Percentiles rank a stretch among this genome's conserved stretches.
Conservation (phyloP, 2,888 invertebrate genomes). For the Calameuta idolon region DNA sequence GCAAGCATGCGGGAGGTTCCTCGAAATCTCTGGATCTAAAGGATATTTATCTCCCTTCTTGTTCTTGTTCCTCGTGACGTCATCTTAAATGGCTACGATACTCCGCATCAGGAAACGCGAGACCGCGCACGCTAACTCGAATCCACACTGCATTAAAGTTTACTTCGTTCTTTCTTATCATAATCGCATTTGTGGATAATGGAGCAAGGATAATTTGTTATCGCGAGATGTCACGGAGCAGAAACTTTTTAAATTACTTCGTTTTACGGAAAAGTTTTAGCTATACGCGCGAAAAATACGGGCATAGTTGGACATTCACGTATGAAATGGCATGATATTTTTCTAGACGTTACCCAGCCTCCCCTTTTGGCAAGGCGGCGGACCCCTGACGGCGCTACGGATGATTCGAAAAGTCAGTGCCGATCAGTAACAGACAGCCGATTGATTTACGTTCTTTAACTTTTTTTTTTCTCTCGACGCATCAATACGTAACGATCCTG, state of each 20-base stretch:
- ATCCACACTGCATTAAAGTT: constrained; percentile 57
- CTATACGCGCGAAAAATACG: constrained; percentile 51
- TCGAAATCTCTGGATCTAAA: background rate
- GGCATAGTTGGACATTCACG: constrained; percentile 55
- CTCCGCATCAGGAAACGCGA: constrained; percentile 1
- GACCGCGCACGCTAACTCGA: constrained; percentile 27
- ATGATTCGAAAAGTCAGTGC: background rate
- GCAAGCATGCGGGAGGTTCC: background rate
- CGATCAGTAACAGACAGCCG: background rate
- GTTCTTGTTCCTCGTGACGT: constrained; percentile 1
- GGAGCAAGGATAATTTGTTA: constrained; percentile 66
- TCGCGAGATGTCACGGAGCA: constrained; percentile 64
- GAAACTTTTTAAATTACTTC: constrained; percentile 67
- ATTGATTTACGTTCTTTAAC: background rate
- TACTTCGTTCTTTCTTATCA: constrained; percentile 64
- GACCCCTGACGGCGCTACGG: background rate
- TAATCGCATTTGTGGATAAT: constrained; percentile 67
- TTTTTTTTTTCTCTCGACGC: background rate
- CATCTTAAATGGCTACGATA: background rate
- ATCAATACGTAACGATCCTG: background rate
- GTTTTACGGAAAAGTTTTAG: constrained; percentile 58
- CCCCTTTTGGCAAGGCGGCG: background rate
- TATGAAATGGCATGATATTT: constrained; percentile 34
- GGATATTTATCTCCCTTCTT: background rate
- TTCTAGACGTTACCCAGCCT: constrained; percentile 7